These are phyloP conservation scores for Myrmecobius fasciatus DNA, from an alignment of 2,113 vertebrate genomes.

Conservation along the genomic window DNA sequence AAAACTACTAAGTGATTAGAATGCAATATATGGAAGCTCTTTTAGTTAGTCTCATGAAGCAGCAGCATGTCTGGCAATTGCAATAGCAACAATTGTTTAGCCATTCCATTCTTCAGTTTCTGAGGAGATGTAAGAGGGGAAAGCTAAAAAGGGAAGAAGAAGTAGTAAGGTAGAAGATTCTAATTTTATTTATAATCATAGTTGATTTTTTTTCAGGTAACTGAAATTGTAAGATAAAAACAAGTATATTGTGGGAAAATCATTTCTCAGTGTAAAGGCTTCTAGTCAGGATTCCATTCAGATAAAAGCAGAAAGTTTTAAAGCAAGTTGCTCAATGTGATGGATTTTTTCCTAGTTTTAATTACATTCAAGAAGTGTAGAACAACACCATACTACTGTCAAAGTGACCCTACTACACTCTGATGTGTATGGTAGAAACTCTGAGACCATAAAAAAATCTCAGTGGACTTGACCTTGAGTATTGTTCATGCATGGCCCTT, in stretches of 20 bases:
- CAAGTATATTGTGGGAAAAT: neutral
- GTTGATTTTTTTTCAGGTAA: neutral
- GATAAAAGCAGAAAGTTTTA: neutral
- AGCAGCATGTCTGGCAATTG: neutral
- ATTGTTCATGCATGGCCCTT: neutral
- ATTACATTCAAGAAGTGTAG: neutral
- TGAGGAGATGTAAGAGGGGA: neutral
- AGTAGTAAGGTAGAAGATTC: neutral
- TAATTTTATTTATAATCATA: neutral
- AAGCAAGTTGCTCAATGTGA: neutral
- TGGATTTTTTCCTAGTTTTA: neutral
- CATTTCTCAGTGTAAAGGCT: neutral
- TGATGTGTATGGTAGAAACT: neutral
- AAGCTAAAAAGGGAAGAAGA: neutral
- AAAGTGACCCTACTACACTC: neutral
- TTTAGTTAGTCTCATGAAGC: neutral
- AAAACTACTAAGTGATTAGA: neutral
- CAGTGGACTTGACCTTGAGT: neutral
- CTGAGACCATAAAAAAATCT: neutral
- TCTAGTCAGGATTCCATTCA: neutral
- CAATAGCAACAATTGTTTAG: neutral
- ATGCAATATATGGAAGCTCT: neutral
- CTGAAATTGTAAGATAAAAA: neutral
- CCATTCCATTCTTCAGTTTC: neutral
- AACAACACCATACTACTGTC: neutral